Conservation (phyloP, 2,888 invertebrate genomes). For the Hermodice carunculata region DNA sequence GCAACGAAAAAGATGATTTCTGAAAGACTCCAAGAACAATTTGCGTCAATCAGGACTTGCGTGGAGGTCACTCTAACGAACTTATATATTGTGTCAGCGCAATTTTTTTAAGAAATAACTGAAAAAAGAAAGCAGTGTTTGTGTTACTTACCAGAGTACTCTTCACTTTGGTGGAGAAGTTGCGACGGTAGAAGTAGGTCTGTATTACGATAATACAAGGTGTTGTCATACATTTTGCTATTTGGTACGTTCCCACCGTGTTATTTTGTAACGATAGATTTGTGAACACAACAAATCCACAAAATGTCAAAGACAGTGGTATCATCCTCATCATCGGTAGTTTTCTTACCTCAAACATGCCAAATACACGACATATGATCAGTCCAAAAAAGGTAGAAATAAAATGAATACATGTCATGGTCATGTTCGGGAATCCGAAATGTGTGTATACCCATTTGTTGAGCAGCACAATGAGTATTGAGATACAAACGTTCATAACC, state of each 20-base stretch:
- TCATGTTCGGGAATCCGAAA: constrained; percentile 74
- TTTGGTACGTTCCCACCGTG: constrained; percentile 75
- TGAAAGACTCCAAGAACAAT: too few relatives aligned
- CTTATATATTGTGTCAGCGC: too few relatives aligned
- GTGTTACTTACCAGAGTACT: constrained; percentile 72
- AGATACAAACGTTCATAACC: constrained; percentile 71
- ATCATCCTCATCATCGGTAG: constrained; percentile 72
- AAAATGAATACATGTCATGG: constrained; percentile 73
- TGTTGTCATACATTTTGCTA: constrained; percentile 74
- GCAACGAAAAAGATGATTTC: too few relatives aligned
- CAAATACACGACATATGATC: not conserved
- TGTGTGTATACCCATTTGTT: constrained; percentile 75
- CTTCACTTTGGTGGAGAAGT: constrained; percentile 70
- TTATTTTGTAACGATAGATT: constrained; percentile 74
- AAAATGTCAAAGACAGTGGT: too few relatives aligned
- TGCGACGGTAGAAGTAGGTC: constrained; percentile 71
- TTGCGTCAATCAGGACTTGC: too few relatives aligned
- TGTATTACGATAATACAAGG: constrained; percentile 74
- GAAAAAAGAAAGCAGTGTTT: too few relatives aligned
- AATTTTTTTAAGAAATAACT: too few relatives aligned
- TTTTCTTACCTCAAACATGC: constrained; percentile 28
- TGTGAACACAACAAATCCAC: too few relatives aligned
- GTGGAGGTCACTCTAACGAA: too few relatives aligned
- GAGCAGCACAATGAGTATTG: constrained; percentile 73
- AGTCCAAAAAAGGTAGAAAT: constrained; percentile 72